Evolutionary conservation across 2,113 vertebrate species (phyloP).

Genomic region (Pagrus major): DNA sequence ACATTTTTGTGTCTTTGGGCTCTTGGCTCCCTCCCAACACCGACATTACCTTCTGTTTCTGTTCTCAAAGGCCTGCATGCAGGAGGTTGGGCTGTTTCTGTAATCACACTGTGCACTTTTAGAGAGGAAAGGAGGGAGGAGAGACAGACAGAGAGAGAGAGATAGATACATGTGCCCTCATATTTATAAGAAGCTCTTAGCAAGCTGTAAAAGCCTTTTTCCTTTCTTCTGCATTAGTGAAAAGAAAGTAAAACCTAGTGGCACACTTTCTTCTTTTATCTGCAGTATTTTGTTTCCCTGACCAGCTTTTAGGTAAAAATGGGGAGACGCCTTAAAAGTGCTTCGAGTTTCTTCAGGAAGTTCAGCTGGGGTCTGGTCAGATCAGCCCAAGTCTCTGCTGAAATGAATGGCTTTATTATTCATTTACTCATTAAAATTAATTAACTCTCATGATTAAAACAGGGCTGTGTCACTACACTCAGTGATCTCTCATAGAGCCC

Average conservation of each 20-base stretch:
- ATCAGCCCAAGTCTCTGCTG: background rate
- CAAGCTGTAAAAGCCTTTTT: constrained; percentile 60
- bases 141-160: background rate
- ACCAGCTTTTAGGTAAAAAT: constrained; percentile 37
- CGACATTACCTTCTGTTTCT: constrained; percentile 64
- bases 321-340: background rate
- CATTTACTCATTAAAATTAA: constrained; percentile 12
- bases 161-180: constrained; percentile 6
- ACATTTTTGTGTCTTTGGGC: constrained; percentile 73
- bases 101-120: constrained; percentile 51
- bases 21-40: constrained; percentile 65
- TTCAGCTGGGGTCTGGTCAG: constrained; percentile 16
- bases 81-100: constrained; percentile 56
- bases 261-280: constrained; percentile 56
- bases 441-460: constrained; percentile 13
- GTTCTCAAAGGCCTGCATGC: constrained; percentile 56
- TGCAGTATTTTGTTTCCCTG: constrained; percentile 41
- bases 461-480: constrained; percentile 1
- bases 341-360: background rate
- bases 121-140: background rate
- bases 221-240: constrained; percentile 60
- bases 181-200: constrained; percentile 64
- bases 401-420: constrained; percentile 2
- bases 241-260: constrained; percentile 53
- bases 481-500: constrained; percentile 4